A percentile compares a stretch with the other conserved stretches of the same genome.
Evolutionary conservation across 2,113 vertebrate species (phyloP).

Genomic region (Prionailurus viverrinus): DNA sequence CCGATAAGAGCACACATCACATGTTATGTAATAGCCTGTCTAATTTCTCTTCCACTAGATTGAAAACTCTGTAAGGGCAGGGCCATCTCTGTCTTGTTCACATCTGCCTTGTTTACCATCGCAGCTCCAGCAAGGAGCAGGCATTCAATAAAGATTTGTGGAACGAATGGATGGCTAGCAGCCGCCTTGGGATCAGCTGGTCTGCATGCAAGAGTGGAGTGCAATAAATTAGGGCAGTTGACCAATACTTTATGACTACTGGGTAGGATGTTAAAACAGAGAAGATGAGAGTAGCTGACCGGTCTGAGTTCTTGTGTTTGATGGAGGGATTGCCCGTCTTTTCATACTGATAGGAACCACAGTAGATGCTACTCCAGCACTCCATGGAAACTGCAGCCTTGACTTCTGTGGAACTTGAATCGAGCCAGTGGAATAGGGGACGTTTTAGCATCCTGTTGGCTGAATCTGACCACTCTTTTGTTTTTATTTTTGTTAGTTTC

Average conservation of each 20-base stretch:
- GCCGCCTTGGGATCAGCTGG: not conserved
- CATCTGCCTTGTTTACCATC: not conserved
- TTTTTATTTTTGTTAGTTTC: not conserved
- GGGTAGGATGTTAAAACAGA: not conserved
- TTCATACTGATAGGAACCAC: not conserved
- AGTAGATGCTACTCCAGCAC: not conserved
- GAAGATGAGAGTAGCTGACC: not conserved
- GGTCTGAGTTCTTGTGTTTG: not conserved
- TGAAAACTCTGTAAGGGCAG: not conserved
- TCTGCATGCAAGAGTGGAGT: not conserved
- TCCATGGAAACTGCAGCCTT: not conserved
- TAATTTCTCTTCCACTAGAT: not conserved
- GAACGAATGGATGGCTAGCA: not conserved
- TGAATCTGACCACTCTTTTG: not conserved
- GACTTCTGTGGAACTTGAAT: not conserved
- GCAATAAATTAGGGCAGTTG: not conserved
- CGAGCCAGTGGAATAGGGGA: not conserved
- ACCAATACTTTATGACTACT: not conserved
- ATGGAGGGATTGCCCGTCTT: not conserved
- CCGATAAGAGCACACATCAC: no score
- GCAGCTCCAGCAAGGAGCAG: not conserved
- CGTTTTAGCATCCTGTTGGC: not conserved
- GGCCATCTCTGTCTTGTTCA: not conserved
- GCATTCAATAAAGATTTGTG: not conserved
- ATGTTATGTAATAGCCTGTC: not conserved